Evolutionary conservation across 2,797 vertebrate genomes (phyloP), one percentile per base, ranked within the genome.

Genomic region (Sebastes umbrosus): DNA sequence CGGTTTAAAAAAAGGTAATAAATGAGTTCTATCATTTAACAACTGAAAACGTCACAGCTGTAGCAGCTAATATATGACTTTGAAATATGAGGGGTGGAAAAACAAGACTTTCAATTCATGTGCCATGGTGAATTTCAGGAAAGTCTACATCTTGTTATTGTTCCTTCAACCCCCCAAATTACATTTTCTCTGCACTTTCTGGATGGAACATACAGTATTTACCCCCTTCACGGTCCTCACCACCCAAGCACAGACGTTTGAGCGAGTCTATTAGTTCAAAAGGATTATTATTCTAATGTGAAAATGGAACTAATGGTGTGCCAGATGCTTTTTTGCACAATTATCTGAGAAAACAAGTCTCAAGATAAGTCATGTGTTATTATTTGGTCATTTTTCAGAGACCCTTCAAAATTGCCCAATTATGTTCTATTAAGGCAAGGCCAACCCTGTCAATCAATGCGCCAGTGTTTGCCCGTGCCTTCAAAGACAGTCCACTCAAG

Each of bases 341-440:
- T 96, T 96, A 95, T 95, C 94, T 93, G 92, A 91, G 94, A 96
- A 96, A 96, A 96, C 96, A 96, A 94, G 92, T 91, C 92, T 94
- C 87, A 90, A 95, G 94, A 94, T 94, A 94, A 95, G 95, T 94
- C 95, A 93, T 93, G 92, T 96, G 94, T 95, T 96, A 96, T 96
- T 95, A 96, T 96, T 96, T 95, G 95, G 95, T 95, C 94, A 93
- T 95, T 96, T 94, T 84, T 92, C 93, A 93, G 94, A 94, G 94
- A 95, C 94, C 94, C 92, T 95, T 96, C 96, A 96, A 97, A 97
- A 98, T 98, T 98, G 97, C 96, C 96, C 96, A 97, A 98, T 98
- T 98, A 98, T 96, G 95, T 96, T 96, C 97, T 97, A 98, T 98
- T 98, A 98, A 97, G 97, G 96, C 97, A 97, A 98, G 97, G 97